These are phyloP conservation scores for Protaetia brevitarsis DNA, from an alignment of 1,140 invertebrate species.

Conservation along the genomic window DNA sequence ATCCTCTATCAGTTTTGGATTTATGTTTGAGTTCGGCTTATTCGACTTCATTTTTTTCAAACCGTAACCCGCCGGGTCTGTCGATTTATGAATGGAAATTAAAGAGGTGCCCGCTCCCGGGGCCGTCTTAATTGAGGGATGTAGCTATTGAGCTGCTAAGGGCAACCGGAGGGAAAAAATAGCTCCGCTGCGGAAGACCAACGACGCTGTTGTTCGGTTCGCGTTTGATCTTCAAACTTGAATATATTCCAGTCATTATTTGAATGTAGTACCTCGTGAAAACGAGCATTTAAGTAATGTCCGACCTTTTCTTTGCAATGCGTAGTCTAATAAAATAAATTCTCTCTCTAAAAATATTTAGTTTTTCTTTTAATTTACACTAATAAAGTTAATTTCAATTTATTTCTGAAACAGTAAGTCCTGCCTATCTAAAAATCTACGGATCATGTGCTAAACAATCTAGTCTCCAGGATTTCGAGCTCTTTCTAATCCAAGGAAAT, in stretches of 20 bases:
- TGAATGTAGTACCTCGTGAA: background rate
- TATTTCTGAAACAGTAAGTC: too few relatives aligned
- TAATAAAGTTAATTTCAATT: too few relatives aligned
- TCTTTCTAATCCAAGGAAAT: too few relatives aligned
- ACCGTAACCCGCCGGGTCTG: background rate
- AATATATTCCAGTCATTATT: background rate
- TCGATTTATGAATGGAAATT: conserved; percentile 14
- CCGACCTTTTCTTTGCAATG: too few relatives aligned
- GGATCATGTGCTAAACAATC: too few relatives aligned
- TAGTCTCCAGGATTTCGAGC: too few relatives aligned
- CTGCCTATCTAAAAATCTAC: too few relatives aligned
- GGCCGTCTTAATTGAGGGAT: conserved; percentile 13
- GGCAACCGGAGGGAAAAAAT: conserved; percentile 4
- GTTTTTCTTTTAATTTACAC: too few relatives aligned
- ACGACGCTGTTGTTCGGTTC: background rate
- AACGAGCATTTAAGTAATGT: too few relatives aligned
- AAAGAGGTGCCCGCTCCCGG: conserved; percentile 5
- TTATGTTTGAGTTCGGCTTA: conserved; percentile 20
- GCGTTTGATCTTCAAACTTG: conserved; percentile 1
- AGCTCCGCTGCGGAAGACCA: background rate
- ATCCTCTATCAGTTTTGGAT: conserved; percentile 21
- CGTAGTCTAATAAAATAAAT: too few relatives aligned
- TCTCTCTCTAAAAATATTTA: too few relatives aligned
- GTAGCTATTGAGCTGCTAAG: background rate
- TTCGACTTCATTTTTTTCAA: conserved; percentile 16